These are phyloP conservation scores for Hydra vulgaris DNA, from an alignment of 30 jellyfish, hydroid and myxozoan genomes.

Conservation along the genomic window DNA sequence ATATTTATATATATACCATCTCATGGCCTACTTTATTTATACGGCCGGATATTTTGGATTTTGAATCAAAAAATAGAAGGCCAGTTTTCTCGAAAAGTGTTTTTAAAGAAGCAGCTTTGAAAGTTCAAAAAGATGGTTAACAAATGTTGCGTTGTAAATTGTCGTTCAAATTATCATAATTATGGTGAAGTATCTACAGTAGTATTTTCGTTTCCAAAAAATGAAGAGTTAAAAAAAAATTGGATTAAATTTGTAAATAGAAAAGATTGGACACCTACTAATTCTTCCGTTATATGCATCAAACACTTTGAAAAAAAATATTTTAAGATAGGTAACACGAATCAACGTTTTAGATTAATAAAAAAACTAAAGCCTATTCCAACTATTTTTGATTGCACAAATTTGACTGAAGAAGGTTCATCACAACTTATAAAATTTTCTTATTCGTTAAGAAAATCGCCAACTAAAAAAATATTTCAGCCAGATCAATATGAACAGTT, in stretches of 20 bases:
- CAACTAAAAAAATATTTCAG: not conserved
- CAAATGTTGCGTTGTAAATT: not conserved
- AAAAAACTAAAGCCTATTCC: too few relatives aligned
- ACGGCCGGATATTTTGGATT: constrained; percentile 6
- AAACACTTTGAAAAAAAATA: not conserved
- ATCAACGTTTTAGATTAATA: too few relatives aligned
- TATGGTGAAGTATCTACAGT: constrained; percentile 1
- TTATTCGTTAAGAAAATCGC: not conserved
- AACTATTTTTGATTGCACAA: not conserved
- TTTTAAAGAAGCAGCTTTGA: not conserved
- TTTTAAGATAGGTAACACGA: not conserved
- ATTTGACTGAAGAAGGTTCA: not conserved
- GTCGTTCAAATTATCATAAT: constrained; percentile 9
- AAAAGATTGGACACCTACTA: not conserved
- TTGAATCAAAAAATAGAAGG: constrained; percentile 1
- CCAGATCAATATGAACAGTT: constrained; percentile 1
- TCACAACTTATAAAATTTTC: not conserved
- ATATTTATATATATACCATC: too few relatives aligned
- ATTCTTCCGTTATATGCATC: constrained; percentile 3
- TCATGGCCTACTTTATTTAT: constrained; percentile 9
- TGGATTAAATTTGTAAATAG: constrained; percentile 2
- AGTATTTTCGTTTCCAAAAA: constrained; percentile 7
- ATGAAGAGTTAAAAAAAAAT: not conserved
- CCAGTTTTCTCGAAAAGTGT: constrained; percentile 3
- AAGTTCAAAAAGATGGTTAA: not conserved